phyloP scores from a whole-genome alignment of 2,888 invertebrate species.

The Pogonocherus hispidulus region DNA sequence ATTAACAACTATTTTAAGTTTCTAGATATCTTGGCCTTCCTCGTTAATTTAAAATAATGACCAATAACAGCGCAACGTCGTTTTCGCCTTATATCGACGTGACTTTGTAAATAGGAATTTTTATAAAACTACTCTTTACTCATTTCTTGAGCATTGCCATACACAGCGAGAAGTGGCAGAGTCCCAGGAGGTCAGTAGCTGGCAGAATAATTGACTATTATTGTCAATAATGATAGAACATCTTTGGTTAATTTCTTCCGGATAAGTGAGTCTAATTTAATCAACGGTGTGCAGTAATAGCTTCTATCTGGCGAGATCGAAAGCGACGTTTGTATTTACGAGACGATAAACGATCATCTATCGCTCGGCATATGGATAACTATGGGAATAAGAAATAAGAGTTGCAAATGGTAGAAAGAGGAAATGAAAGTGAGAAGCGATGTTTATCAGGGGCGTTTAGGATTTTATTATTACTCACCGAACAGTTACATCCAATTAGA shows the following conservation, averaged over 20 bases:
- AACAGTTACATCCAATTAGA: too few relatives aligned
- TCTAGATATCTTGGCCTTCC: not conserved
- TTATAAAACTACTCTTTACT: not conserved
- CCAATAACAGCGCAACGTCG: not conserved
- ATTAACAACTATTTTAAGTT: too few relatives aligned
- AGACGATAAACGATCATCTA: not conserved
- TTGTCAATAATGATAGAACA: conserved; percentile 2
- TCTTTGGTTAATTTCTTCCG: conserved; percentile 22
- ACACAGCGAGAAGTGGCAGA: not conserved
- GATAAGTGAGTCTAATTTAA: not conserved
- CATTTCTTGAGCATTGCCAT: not conserved
- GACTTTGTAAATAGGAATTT: not conserved
- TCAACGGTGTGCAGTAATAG: not conserved
- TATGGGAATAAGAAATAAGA: not conserved
- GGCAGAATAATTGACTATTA: conserved; percentile 3
- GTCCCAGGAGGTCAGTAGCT: conserved; percentile 21
- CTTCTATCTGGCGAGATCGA: not conserved
- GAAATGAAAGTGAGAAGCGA: not conserved
- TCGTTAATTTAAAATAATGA: not conserved
- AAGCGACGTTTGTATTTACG: too few relatives aligned
- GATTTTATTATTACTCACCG: too few relatives aligned
- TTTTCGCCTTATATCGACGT: not conserved
- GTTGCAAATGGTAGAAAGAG: not conserved
- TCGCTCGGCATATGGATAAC: not conserved
- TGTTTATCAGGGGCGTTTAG: not conserved